Percentiles rank a stretch among this genome's conserved stretches.
phyloP scores from a whole-genome alignment of 2,888 invertebrate species.

The Sphaerophoria taeniata region DNA sequence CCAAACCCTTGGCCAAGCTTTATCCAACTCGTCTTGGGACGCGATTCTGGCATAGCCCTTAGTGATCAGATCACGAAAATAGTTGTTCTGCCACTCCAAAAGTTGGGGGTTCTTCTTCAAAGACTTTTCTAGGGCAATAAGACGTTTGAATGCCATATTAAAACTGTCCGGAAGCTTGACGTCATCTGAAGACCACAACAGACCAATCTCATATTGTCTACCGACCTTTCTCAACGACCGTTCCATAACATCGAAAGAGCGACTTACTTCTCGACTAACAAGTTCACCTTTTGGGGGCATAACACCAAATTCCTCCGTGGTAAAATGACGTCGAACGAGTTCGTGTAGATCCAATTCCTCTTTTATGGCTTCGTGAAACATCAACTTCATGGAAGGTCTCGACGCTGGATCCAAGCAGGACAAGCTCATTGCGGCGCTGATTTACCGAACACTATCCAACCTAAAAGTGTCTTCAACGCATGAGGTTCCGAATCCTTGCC shows the following conservation, averaged over 20 bases:
- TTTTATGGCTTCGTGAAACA: conserved; percentile 39
- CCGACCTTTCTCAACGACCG: conserved; percentile 1
- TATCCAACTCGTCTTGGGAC: conserved; percentile 41
- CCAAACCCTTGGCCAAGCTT: conserved; percentile 74
- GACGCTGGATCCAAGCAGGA: neutral
- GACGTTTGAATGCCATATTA: conserved; percentile 49
- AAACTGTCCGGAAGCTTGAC: conserved; percentile 48
- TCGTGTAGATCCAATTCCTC: conserved; percentile 18
- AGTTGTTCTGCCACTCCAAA: conserved; percentile 43
- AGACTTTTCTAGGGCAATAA: conserved; percentile 48
- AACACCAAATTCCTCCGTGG: conserved; percentile 30
- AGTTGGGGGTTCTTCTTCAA: conserved; percentile 47
- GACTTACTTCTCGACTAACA: conserved; percentile 17
- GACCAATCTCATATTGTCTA: neutral
- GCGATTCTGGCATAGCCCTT: conserved; percentile 63
- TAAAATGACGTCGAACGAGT: conserved; percentile 14
- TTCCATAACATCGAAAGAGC: conserved; percentile 22
- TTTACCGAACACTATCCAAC: conserved; percentile 35
- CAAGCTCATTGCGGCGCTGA: conserved; percentile 21
- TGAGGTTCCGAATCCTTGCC: conserved; percentile 22
- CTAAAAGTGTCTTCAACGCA: conserved; percentile 28
- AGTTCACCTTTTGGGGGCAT: conserved; percentile 19
- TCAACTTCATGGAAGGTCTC: conserved; percentile 24
- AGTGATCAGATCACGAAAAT: conserved; percentile 49
- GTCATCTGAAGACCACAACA: conserved; percentile 8